These are phyloP conservation scores for Chironomus striatipennis DNA, from an alignment of 1,140 invertebrate species.

Conservation along the genomic window DNA sequence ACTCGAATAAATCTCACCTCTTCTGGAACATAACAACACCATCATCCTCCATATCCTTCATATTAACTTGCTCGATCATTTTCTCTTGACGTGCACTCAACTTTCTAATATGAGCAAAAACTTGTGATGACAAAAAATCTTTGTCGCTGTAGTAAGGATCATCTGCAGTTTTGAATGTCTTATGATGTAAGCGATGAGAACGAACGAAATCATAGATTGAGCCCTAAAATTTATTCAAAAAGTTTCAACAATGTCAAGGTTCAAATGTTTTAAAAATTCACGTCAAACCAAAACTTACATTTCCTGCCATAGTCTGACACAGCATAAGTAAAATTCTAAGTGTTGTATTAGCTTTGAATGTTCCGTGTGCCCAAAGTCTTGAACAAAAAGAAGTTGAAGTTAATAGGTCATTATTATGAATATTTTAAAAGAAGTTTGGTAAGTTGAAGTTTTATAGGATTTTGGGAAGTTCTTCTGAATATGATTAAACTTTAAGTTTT, in stretches of 20 bases:
- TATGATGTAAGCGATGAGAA: slow-evolving; percentile 84
- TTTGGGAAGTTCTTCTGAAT: too few relatives aligned
- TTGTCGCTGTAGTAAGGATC: slow-evolving; percentile 84
- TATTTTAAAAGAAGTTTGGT: too few relatives aligned
- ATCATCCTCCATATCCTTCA: slow-evolving; percentile 76
- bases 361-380: slow-evolving; percentile 77
- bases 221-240: slow-evolving; percentile 54
- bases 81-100: slow-evolving; percentile 63
- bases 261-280: neutral
- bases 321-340: slow-evolving; percentile 68
- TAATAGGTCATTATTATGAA: too few relatives aligned
- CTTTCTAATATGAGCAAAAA: slow-evolving; percentile 56
- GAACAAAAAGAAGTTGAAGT: too few relatives aligned
- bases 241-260: neutral
- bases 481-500: too few relatives aligned
- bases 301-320: slow-evolving; percentile 70
- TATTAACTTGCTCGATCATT: slow-evolving; percentile 65
- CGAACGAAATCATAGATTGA: slow-evolving; percentile 67
- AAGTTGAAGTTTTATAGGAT: too few relatives aligned
- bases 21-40: slow-evolving; percentile 78
- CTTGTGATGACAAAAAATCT: slow-evolving; percentile 79
- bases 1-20: slow-evolving; percentile 43
- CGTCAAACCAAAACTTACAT: slow-evolving; percentile 47
- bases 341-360: slow-evolving; percentile 64
- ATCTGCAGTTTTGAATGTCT: slow-evolving; percentile 73